Percentiles rank a stretch among this genome's conserved stretches.
Evolutionary conservation across 2,888 invertebrate species (phyloP).

Genomic region (Caenorhabditis sp.): DNA sequence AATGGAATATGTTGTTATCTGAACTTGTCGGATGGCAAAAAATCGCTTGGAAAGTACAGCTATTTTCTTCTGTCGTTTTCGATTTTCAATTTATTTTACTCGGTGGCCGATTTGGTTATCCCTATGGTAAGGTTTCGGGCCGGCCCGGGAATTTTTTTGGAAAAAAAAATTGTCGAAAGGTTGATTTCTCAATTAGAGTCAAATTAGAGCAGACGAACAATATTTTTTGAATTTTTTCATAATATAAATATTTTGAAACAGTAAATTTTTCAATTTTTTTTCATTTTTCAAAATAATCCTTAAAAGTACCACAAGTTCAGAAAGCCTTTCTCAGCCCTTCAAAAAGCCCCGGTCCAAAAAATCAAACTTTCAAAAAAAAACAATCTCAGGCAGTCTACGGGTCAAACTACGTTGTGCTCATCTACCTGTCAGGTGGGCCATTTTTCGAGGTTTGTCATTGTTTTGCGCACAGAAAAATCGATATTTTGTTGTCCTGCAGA

Average conservation of each 20-base stretch:
- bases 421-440: not conserved
- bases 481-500: not conserved
- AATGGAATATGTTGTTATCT: not conserved
- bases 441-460: not conserved
- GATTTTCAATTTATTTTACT: not conserved
- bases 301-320: no score
- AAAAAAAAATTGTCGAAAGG: no score
- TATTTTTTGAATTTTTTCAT: no score
- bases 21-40: not conserved
- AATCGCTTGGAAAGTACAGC: not conserved
- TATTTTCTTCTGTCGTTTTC: not conserved
- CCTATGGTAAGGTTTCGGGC: not conserved
- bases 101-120: not conserved
- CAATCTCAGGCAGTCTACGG: not conserved
- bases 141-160: no score
- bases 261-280: no score
- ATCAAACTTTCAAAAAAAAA: not conserved
- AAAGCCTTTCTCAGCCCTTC: no score
- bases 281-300: no score
- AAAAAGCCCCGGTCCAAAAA: not conserved
- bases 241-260: no score
- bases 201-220: no score
- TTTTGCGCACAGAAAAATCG: no score
- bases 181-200: no score
- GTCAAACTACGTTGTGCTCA: not conserved